Conservation (phyloP, 2,888 invertebrate genomes). For the Campoletis raptor region DNA sequence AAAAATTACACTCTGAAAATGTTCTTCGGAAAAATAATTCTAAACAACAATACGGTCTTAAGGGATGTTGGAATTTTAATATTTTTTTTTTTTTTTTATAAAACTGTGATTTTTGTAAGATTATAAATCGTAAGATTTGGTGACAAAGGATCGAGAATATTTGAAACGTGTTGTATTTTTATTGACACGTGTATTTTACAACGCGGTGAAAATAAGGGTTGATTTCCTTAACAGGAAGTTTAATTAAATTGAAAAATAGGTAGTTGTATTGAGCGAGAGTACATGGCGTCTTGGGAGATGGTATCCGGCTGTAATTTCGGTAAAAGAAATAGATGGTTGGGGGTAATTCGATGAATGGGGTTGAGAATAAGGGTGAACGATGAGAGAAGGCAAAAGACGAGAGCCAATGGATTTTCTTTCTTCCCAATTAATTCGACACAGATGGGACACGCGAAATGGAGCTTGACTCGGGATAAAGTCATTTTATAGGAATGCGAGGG, state of each 20-base stretch:
- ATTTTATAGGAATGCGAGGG: constrained; percentile 23
- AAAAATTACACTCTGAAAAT: no score
- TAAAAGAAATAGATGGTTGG: constrained; percentile 32
- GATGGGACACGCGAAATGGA: constrained; percentile 40
- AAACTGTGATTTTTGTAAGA: not conserved
- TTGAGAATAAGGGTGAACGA: constrained; percentile 33
- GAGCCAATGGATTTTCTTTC: constrained; percentile 65
- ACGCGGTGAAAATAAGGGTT: constrained; percentile 25
- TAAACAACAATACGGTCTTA: not conserved
- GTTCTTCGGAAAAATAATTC: no score
- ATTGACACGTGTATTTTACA: not conserved
- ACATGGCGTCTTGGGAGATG: not conserved
- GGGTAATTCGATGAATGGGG: constrained; percentile 24
- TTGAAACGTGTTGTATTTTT: not conserved
- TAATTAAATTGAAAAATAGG: constrained; percentile 75
- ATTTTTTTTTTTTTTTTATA: not conserved
- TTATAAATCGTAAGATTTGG: not conserved
- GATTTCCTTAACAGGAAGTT: constrained; percentile 66
- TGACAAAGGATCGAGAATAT: not conserved
- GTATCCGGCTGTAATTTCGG: constrained; percentile 14
- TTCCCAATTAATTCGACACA: constrained; percentile 73
- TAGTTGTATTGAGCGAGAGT: constrained; percentile 4
- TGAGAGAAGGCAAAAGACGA: constrained; percentile 17
- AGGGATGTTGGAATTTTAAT: not conserved
- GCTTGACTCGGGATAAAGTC: constrained; percentile 42